These are phyloP conservation scores for Balearica regulorum DNA, from an alignment of 2,797 vertebrate genomes.

Conservation along the genomic window DNA sequence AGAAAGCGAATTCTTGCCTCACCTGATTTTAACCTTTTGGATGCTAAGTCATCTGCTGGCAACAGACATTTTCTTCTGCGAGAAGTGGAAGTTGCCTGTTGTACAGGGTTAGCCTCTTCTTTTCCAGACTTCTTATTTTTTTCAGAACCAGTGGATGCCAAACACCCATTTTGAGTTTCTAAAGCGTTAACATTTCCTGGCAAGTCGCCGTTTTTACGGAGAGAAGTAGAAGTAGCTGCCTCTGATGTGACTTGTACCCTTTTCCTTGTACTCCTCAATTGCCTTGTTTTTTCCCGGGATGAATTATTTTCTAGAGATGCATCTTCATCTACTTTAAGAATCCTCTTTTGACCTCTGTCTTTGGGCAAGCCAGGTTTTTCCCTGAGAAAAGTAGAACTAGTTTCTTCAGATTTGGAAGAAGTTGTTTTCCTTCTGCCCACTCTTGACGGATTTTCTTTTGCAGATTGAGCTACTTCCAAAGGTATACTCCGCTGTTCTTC, in stretches of 20 bases:
- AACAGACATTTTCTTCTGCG: background rate
- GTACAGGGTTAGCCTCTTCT: background rate
- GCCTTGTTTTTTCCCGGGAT: background rate
- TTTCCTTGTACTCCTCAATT: background rate
- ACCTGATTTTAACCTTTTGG: conserved; percentile 44
- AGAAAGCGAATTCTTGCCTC: background rate
- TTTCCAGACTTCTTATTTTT: background rate
- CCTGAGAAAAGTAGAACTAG: background rate
- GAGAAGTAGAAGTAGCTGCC: background rate
- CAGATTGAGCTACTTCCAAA: background rate
- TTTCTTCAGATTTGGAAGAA: background rate
- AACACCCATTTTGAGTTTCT: background rate
- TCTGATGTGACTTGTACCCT: background rate
- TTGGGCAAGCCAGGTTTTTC: background rate
- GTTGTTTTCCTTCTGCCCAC: background rate
- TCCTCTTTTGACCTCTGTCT: background rate
- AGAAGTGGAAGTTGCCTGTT: background rate
- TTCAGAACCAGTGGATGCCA: background rate
- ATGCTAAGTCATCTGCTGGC: background rate
- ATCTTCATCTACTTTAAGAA: background rate
- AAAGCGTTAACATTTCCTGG: background rate
- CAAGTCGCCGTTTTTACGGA: fast-evolving
- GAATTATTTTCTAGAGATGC: background rate
- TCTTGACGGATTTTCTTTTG: background rate
- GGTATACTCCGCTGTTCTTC: background rate